Evolutionary conservation across 2,113 vertebrate species (phyloP).

Genomic region (Tachycineta bicolor): DNA sequence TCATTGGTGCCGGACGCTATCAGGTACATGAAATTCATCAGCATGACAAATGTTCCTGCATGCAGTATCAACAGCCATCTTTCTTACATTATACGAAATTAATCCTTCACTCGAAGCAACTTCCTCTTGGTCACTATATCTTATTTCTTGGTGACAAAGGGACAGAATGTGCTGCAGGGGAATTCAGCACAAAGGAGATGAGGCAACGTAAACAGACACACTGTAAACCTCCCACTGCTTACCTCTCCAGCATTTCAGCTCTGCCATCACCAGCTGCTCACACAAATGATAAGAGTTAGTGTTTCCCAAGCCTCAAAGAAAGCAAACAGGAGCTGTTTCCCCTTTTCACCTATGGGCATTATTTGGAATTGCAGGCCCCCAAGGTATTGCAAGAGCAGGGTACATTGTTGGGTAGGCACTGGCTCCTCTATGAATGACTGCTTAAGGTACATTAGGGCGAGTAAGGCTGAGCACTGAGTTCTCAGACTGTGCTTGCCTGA

Average conservation of each 20-base stretch:
- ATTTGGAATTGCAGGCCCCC: neutral
- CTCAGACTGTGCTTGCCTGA: neutral
- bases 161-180: neutral
- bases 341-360: neutral
- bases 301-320: neutral
- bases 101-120: slow-evolving; percentile 33
- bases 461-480: neutral
- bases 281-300: neutral
- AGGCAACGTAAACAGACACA: neutral
- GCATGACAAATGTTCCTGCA: slow-evolving; percentile 37
- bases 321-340: neutral
- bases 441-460: neutral
- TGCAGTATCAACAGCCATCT: slow-evolving; percentile 17
- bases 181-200: neutral
- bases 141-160: slow-evolving; percentile 45
- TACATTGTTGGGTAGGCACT: neutral
- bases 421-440: neutral
- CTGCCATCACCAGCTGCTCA: neutral
- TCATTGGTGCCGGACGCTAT: neutral
- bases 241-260: neutral
- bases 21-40: slow-evolving; percentile 35
- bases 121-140: slow-evolving; percentile 38
- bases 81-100: slow-evolving; percentile 7
- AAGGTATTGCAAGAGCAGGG: neutral
- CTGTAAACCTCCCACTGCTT: neutral